These are phyloP conservation scores for Gorsachius magnificus DNA, from an alignment of 2,797 vertebrate species.

Conservation along the genomic window DNA sequence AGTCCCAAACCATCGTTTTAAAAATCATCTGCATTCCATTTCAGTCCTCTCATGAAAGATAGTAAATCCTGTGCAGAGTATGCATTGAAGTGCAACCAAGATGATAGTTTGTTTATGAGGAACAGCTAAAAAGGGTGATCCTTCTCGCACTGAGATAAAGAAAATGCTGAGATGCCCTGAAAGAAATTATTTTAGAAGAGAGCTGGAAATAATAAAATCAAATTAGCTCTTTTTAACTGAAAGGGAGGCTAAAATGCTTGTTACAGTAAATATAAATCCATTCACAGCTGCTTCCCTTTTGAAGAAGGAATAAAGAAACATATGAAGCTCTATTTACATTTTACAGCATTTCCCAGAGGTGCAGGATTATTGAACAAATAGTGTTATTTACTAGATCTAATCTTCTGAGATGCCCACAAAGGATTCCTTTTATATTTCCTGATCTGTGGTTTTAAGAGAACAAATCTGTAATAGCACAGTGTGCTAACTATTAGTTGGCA, in stretches of 20 bases:
- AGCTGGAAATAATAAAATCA: slow-evolving; percentile 31
- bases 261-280: slow-evolving; percentile 28
- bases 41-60: neutral
- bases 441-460: neutral
- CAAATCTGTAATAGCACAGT: neutral
- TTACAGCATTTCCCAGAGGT: neutral
- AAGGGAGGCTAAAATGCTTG: slow-evolving; percentile 27
- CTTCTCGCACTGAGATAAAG: neutral
- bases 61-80: neutral
- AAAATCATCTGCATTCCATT: neutral
- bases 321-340: neutral
- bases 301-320: neutral
- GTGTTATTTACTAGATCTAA: neutral
- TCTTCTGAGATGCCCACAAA: neutral
- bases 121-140: slow-evolving; percentile 24
- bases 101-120: slow-evolving; percentile 47
- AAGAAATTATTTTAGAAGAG: slow-evolving; percentile 15
- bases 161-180: slow-evolving; percentile 13
- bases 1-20: slow-evolving; percentile 8
- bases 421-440: neutral
- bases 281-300: neutral
- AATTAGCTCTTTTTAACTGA: slow-evolving; percentile 13
- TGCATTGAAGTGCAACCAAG: slow-evolving; percentile 32
- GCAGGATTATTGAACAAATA: neutral
- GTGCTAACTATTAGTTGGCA: neutral